Evolutionary conservation across 2,113 vertebrate genomes (phyloP).

Genomic region (Monopterus albus): DNA sequence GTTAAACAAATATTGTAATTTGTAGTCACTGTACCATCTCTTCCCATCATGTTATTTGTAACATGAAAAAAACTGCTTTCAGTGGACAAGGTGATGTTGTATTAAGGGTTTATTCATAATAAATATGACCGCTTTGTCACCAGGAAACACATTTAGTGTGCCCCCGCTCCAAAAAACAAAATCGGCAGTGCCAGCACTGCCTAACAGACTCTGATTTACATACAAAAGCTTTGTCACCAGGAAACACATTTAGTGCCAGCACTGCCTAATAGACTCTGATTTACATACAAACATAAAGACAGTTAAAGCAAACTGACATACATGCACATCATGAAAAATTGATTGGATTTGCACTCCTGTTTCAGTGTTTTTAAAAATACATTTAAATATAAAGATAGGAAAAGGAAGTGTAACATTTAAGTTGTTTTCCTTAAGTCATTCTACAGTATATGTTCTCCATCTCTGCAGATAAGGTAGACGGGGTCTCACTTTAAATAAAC

Average conservation of each 20-base stretch:
- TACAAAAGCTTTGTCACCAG: not conserved
- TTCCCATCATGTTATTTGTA: no score
- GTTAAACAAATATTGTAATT: no score
- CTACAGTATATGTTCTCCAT: not conserved
- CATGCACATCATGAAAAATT: not conserved
- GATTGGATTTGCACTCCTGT: no score
- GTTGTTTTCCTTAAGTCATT: not conserved
- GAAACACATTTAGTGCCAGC: constrained; percentile 49
- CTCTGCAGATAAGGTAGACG: constrained; percentile 1
- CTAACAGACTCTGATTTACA: not conserved
- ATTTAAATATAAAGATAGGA: constrained; percentile 23
- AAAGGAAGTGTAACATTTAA: no score
- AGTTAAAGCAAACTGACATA: not conserved
- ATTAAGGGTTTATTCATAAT: not conserved
- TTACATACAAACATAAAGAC: not conserved
- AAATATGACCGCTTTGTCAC: not conserved
- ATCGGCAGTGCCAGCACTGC: constrained; percentile 49
- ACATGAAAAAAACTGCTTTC: no score
- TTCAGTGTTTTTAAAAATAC: constrained; percentile 6
- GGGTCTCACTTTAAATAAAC: not conserved
- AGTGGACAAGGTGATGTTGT: not conserved
- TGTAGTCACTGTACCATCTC: no score
- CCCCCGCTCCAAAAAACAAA: constrained; percentile 2
- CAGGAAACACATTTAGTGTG: constrained; percentile 29
- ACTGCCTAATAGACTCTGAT: constrained; percentile 1